These are phyloP conservation scores for Taphrorychus bicolor DNA, from an alignment of 2,888 invertebrate genomes.

Conservation along the genomic window DNA sequence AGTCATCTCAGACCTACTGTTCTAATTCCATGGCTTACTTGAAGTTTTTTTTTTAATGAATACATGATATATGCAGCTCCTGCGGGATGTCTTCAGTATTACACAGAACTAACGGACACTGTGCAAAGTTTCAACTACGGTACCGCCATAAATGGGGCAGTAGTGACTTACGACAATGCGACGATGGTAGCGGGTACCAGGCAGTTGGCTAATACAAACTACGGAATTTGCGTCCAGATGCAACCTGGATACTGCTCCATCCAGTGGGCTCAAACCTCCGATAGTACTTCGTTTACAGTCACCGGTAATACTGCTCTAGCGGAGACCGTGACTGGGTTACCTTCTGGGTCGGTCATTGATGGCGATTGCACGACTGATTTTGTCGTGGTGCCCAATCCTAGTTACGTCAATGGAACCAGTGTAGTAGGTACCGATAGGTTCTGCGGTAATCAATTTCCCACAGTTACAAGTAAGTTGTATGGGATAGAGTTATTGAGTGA, in stretches of 20 bases:
- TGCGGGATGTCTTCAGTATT: conserved; percentile 80
- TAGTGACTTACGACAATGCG: conserved; percentile 25
- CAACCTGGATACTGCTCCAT: conserved; percentile 68
- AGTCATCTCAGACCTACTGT: no score
- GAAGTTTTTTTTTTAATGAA: no score
- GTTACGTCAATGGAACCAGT: conserved; percentile 57
- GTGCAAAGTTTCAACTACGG: conserved; percentile 82
- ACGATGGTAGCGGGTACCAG: conserved; percentile 65
- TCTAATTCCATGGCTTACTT: no score
- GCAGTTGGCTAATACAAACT: conserved; percentile 74
- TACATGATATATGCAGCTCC: conserved; percentile 68
- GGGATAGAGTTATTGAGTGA: not conserved
- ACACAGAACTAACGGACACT: conserved; percentile 67
- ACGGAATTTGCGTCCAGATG: conserved; percentile 80
- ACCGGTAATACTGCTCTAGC: conserved; percentile 70
- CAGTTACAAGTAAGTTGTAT: conserved; percentile 68
- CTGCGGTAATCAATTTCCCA: conserved; percentile 75
- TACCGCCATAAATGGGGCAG: conserved; percentile 55
- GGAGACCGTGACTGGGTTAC: conserved; percentile 65
- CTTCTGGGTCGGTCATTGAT: conserved; percentile 63
- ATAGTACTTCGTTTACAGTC: conserved; percentile 72
- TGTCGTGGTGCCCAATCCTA: conserved; percentile 76
- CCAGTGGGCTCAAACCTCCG: conserved; percentile 64
- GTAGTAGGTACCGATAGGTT: conserved; percentile 70
- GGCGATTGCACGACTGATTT: conserved; percentile 74